A percentile compares a stretch with the other conserved stretches of the same genome.
These are phyloP conservation scores for Cyprinodon brontotheroides DNA, from an alignment of 2,113 vertebrate genomes.

Conservation along the genomic window DNA sequence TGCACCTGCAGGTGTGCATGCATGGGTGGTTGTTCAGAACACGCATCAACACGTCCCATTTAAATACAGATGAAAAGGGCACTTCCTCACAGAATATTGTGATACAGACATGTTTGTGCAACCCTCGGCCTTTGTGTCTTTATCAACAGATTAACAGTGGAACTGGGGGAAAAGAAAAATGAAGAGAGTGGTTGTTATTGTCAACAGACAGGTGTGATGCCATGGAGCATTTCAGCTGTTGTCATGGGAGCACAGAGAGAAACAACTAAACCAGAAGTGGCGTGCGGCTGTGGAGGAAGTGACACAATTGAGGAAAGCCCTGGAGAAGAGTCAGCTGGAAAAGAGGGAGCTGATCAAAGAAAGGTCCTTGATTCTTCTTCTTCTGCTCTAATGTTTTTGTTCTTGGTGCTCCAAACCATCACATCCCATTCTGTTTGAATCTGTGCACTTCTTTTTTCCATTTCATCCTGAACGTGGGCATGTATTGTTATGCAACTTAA, in stretches of 20 bases:
- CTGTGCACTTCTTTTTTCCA: not conserved
- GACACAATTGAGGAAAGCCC: conserved; percentile 71
- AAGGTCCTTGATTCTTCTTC: conserved; percentile 74
- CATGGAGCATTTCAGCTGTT: conserved; percentile 80
- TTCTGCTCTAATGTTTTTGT: not conserved
- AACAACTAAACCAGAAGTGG: conserved; percentile 77
- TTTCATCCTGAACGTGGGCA: not conserved
- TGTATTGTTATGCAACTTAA: not conserved
- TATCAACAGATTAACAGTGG: conserved; percentile 80
- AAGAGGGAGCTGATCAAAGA: conserved; percentile 78
- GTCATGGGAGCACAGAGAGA: conserved; percentile 80
- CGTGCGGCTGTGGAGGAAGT: conserved; percentile 79
- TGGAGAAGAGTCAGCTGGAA: conserved; percentile 80
- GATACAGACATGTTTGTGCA: not conserved
- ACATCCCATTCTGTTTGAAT: not conserved
- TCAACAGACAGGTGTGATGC: conserved; percentile 68
- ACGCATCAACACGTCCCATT: conserved; percentile 5
- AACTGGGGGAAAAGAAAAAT: conserved; percentile 86
- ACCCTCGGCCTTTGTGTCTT: conserved; percentile 41
- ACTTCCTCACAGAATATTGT: not conserved
- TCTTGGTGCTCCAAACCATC: not conserved
- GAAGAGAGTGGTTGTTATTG: conserved; percentile 70
- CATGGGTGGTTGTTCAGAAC: conserved; percentile 14
- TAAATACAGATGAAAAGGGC: conserved; percentile 17
- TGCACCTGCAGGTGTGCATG: conserved; percentile 18